Evolutionary conservation across 2,797 vertebrate genomes (phyloP), one percentile per base, ranked within the genome.

Genomic region (Gymnopithys bicolor): DNA sequence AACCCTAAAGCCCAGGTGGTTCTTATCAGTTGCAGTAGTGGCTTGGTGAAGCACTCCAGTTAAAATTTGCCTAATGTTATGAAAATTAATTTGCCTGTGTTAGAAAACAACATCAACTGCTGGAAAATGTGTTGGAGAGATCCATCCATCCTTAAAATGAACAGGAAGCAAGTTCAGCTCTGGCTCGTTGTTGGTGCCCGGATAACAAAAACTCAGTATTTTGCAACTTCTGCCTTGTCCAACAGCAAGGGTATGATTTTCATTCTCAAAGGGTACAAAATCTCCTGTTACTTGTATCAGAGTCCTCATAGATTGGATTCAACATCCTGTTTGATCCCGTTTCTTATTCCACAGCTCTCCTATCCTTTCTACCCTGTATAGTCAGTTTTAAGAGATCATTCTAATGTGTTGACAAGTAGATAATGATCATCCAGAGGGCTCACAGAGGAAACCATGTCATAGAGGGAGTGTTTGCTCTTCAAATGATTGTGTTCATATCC

Each of bases 71-170:
- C 59, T 91, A 67, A 55, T 45, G 23, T 74, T 91, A n/a, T 56
- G 52, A 87, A 94, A 94, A 88, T 90, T 67, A 90, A 69, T 93
- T 88, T 92, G 48, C 88, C 67, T 92, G 63, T 53, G n/a, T 86
- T 92, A 94, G 76, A 64, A 91, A 89, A 88, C 37, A 91, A 48
- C 66, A 70, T 71, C 76, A 93, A 80, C 94, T 91, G 85, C 92
- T 97, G 94, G 89, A 91, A 89, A 87, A 84, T 25, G 17, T 91
- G 76, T 30, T 84, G 83, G 58, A 83, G 78, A 87, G 77, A 93
- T 75, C 60, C 55, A 87, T 56, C 67, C 41, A 32, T 91, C 48
- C 79, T 86, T 93, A 75, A 90, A 93, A 86, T 8, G 63, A 84
- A 67, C 73, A 79, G 62, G 48, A 95, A 91, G 74, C 45, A 62